Evolutionary conservation across 1,140 invertebrate species (phyloP).

Genomic region (Camponotus pennsylvanicus): DNA sequence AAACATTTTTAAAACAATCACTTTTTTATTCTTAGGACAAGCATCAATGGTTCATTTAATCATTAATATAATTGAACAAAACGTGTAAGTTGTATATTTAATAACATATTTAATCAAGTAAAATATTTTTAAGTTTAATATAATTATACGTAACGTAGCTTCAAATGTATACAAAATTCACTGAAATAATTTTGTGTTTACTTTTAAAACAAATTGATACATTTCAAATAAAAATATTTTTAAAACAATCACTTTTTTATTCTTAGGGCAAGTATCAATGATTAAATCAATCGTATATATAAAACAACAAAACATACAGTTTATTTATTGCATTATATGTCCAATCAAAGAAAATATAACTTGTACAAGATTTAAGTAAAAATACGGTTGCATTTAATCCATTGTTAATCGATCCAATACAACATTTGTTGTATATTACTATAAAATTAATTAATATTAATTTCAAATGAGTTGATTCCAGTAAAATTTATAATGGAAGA

Average conservation of each 20-base stretch:
- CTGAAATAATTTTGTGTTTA: too few species aligned
- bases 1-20: too few species aligned
- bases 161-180: too few species aligned
- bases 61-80: too few species aligned
- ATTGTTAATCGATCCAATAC: not conserved
- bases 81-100: too few species aligned
- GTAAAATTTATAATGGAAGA: not conserved
- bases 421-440: not conserved
- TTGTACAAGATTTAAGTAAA: not conserved
- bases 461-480: not conserved
- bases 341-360: not conserved
- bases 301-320: not conserved
- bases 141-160: too few species aligned
- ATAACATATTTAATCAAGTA: too few species aligned
- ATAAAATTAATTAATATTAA: not conserved
- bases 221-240: not conserved
- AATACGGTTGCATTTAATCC: not conserved
- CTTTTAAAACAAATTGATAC: too few species aligned
- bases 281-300: not conserved
- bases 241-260: conserved; percentile 7
- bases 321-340: not conserved
- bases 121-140: too few species aligned
- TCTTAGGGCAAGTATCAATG: not conserved
- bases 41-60: too few species aligned
- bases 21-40: too few species aligned